Conservation (phyloP, 2,797 vertebrate species). For the Scolopax bukidnonensis region DNA sequence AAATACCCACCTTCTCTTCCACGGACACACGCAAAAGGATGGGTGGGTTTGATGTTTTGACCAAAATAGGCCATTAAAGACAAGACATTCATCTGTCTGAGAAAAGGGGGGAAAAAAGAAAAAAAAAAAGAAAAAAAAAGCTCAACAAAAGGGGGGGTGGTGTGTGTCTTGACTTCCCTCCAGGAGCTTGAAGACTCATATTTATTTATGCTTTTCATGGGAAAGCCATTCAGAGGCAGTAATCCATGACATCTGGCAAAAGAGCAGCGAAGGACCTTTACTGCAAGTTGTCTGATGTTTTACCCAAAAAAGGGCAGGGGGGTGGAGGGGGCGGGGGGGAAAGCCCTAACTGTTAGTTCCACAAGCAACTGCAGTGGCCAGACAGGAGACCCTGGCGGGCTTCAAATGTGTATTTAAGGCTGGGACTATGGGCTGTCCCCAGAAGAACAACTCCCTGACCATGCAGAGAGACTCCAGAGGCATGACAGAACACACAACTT, state of each 20-base stretch:
- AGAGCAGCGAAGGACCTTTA: conserved; percentile 60
- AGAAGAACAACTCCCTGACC: neutral
- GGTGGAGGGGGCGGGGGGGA: fast-evolving
- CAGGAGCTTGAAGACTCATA: neutral
- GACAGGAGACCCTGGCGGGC: neutral
- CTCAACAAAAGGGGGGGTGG: neutral
- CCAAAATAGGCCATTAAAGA: conserved; percentile 40
- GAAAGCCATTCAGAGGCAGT: conserved; percentile 63
- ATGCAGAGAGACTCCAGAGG: fast-evolving
- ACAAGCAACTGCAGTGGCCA: neutral
- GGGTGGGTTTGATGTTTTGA: neutral
- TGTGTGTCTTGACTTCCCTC: conserved; percentile 50
- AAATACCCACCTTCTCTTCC: neutral
- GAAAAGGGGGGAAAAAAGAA: neutral
- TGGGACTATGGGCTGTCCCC: fast-evolving
- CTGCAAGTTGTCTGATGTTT: conserved; percentile 52
- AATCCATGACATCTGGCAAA: conserved; percentile 70
- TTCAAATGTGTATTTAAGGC: neutral
- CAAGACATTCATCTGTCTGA: conserved; percentile 64
- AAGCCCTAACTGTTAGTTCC: conserved; percentile 34
- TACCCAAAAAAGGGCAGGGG: neutral
- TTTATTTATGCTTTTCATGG: conserved; percentile 75
- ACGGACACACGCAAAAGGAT: neutral
- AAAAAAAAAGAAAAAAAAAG: too few species aligned
- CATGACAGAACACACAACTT: neutral